Base-by-base conservation (phyloP, 2,888 invertebrate genomes). In the Tetragonisca angustula region DNA sequence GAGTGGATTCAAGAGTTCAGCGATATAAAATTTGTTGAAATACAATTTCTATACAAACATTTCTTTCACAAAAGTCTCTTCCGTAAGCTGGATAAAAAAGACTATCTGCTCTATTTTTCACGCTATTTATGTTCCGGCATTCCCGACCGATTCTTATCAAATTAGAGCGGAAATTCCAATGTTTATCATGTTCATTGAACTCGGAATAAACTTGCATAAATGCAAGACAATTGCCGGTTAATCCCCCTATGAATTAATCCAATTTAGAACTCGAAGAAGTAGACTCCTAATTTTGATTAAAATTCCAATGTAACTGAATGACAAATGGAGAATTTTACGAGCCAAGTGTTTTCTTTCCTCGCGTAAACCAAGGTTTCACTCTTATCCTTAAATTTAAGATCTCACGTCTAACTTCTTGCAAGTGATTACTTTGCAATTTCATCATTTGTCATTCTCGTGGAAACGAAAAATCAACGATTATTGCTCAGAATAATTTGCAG, bases 101-200 rank as follows among this genome's bases (percentile, higher is more conserved):
- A 70, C 9, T 70, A 36, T 56, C 15, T 71, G 19, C 11, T 11
- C 5, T 36, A 70, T 27, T 19, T 68, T 49, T 24, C 43, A 59
- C 56, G 24, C 59, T 56, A 3, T n/a, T 56, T 71, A 56, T 50
- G 13, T 71, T 43, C 3, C 17, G 24, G 1, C 24, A 27, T 59
- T 19, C 19, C 36, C 11, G 17, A 0, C 4, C 17, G 71, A 71
- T 59, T 24, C 4, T 71, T 71, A 71, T 71, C 59, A 59, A 59
- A 71, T 24, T 56, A 19, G 43, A 71, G 24, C 56, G 59, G 71
- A 59, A 59, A 59, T 59, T 71, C 43, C 56, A 36, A 19, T 24
- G 27, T n/a, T 50, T 50, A 36, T 11, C n/a, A n/a, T n/a, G 3
- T n/a, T 56, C 36, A 56, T 36, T 27, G 56, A n/a, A 36, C 36